Evolutionary conservation across 2,797 vertebrate species (phyloP).

Genomic region (Acrocephalus scirpaceus): DNA sequence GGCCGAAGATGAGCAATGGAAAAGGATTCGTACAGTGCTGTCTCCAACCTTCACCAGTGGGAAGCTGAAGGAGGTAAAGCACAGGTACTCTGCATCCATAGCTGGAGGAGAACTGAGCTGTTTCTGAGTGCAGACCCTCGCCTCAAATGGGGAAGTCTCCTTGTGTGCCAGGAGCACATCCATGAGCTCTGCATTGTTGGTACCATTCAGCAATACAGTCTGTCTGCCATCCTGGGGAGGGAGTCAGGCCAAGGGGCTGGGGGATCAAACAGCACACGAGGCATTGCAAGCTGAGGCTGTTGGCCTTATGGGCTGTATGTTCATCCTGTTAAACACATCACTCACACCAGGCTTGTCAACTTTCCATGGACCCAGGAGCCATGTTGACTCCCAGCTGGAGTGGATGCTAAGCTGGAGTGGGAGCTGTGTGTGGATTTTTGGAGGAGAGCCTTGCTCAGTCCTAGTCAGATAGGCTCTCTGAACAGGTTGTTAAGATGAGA

Average conservation of each 20-base stretch:
- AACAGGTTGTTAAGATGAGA: background rate
- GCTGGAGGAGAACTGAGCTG: background rate
- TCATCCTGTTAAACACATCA: background rate
- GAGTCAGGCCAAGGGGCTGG: background rate
- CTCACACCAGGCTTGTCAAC: background rate
- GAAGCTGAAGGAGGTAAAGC: conserved; percentile 81
- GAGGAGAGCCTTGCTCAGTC: background rate
- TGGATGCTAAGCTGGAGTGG: background rate
- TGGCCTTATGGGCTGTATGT: background rate
- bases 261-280: background rate
- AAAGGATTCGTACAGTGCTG: conserved; percentile 77
- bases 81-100: conserved; percentile 45
- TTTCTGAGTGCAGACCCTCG: background rate
- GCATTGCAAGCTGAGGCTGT: background rate
- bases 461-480: background rate
- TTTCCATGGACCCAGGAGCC: fast-evolving
- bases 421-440: background rate
- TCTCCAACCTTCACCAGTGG: conserved; percentile 84
- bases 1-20: conserved; percentile 81
- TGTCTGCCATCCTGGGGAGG: background rate
- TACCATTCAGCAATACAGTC: background rate
- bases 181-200: background rate
- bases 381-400: background rate
- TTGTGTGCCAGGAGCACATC: background rate
- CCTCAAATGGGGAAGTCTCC: fast-evolving